Evolutionary conservation across 2,113 vertebrate species (phyloP), one percentile per base, ranked within the genome.

Genomic region (Ia io): DNA sequence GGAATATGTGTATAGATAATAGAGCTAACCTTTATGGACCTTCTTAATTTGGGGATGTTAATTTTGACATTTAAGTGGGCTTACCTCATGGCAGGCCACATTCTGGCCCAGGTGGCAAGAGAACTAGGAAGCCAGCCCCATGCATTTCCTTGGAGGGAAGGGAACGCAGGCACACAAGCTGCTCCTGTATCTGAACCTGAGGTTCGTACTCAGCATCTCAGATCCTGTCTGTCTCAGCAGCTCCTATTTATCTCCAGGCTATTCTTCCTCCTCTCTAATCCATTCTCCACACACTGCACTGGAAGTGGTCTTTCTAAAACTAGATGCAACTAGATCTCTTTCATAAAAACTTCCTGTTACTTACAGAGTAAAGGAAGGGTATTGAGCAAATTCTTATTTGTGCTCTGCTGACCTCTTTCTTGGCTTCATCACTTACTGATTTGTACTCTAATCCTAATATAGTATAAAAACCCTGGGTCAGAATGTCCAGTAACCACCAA

Each of bases 151-250:
- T 25, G 1, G 9, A n/a, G 17, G 9, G 28, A 35, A 61, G 25
- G 53, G 8, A 28, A 14, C 1, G 1, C 18, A 63, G 49, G 49
- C 2, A 56, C 8, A 4, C 1, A 7, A 5, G 7, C 13, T 37
- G 3, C 37, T 20, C 32, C n/a, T 8, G 14, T 23, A 35, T 9
- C 42, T 56, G 40, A 40, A 6, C 32, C 28, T 37, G 11, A 40
- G 11, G 14, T 65, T 35, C 4, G 5, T 4, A 51, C 5, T 49
- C 51, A 30, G 67, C n/a, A 2, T 32, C 59, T 84, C 23, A 20
- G 30, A 69, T 23, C 5, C 10, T n/a, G 18, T 17, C 4, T 8
- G 2, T 18, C 5, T 70, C 56, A 82, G 49, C 5, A 51, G 7
- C 30, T 4, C 37, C 14, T 44, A 0, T 22, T 76, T 37, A 28